Percentiles rank a stretch among this genome's conserved stretches.
phyloP scores from a whole-genome alignment of 2,888 invertebrate genomes.

The Conistra vaccinii region DNA sequence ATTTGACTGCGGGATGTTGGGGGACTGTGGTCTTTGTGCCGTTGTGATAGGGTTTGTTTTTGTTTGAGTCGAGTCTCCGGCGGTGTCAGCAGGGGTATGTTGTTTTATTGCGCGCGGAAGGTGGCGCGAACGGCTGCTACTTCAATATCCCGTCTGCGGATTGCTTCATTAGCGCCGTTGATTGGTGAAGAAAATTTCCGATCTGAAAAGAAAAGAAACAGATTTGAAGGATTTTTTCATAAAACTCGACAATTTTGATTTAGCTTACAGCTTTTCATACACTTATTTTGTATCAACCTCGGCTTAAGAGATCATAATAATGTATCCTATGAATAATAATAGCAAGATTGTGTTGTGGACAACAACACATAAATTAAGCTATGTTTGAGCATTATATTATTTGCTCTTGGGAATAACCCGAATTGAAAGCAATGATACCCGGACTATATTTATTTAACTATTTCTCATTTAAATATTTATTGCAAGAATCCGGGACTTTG shows the following conservation, averaged over 20 bases:
- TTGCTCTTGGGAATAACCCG: constrained; percentile 40
- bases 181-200: constrained; percentile 83
- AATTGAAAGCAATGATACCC: constrained; percentile 39
- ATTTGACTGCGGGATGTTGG: constrained; percentile 78
- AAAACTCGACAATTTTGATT: constrained; percentile 1
- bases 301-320: constrained; percentile 23
- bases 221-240: constrained; percentile 62
- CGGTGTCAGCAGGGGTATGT: constrained; percentile 74
- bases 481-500: constrained; percentile 19
- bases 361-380: constrained; percentile 30
- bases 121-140: constrained; percentile 82
- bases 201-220: constrained; percentile 85
- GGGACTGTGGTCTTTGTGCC: constrained; percentile 71
- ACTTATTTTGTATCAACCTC: constrained; percentile 1
- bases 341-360: constrained; percentile 6
- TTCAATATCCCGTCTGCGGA: constrained; percentile 88
- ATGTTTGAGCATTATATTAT: constrained; percentile 24
- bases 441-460: constrained; percentile 39
- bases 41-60: constrained; percentile 77
- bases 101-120: constrained; percentile 86
- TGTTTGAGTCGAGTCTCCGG: constrained; percentile 69
- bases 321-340: constrained; percentile 32
- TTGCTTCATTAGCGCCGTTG: constrained; percentile 88
- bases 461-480: constrained; percentile 59
- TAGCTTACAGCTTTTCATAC: background rate